Base-by-base conservation (phyloP, 2,888 invertebrate species). In the Nebria salina region DNA sequence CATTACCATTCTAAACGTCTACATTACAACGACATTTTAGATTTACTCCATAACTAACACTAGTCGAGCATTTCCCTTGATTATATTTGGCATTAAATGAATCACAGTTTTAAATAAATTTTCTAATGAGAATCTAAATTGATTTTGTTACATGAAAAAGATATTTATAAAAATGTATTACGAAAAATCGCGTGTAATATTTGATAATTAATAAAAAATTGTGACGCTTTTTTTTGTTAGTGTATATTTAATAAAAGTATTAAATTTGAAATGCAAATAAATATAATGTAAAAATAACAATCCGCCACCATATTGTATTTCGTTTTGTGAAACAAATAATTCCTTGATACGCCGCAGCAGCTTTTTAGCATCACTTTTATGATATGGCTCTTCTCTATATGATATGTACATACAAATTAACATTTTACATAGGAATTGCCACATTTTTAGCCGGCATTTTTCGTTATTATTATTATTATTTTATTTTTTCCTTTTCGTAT, bases 401-500 rank as follows among this genome's bases (percentile, higher is more conserved):
- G 66, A 42, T 79, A 79, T 79, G 79, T 79, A 79, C 79, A 79
- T 79, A 79, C 79, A 79, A 79, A 79, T 79, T 79, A 79, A 79
- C 73, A 79, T 74, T 79, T 79, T 79, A 79, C 79, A 79, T 79
- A 70, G 75, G 64, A 79, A 79, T 79, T 65, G 72, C 41, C 41
- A 20, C 15, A 73, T 42, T 42, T 73, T 73, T 73, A 41, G 26
- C 42, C 41, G 73, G 13, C 13, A n/a, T 73, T 73, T 73, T 25
- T 25, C 20, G 26, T 26, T 34, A 26, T 43, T 11, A 41, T 54
- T 64, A 20, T 42, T 26, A 15, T 73, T 25, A 34, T 34, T 72
- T 15, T 13, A 1, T 64, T 75, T 64, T 75, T 75, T 43, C 74
- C 54, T 8, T 34, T n/a, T 25, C 6, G 72, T 34, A n/a, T 34